A percentile compares a stretch with the other conserved stretches of the same genome.
Evolutionary conservation across 2,888 invertebrate genomes (phyloP).

Genomic region (Lasioglossum lativentre): DNA sequence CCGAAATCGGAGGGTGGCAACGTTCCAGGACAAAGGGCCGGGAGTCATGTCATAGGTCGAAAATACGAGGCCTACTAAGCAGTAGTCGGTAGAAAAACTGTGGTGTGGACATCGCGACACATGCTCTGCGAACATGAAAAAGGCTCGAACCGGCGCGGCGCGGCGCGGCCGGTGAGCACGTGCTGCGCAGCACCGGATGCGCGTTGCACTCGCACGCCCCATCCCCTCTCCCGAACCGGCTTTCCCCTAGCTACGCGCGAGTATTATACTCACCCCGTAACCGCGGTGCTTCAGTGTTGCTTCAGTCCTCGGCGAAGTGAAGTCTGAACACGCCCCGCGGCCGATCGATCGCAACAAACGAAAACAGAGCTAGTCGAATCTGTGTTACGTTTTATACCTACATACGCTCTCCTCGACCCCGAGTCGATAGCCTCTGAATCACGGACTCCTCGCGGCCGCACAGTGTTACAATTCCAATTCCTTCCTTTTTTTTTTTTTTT

Average conservation of each 20-base stretch:
- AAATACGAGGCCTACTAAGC: not conserved
- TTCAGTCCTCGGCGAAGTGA: conserved; percentile 61
- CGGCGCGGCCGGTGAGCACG: conserved; percentile 75
- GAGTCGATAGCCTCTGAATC: not conserved
- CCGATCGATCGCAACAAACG: conserved; percentile 17
- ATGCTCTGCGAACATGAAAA: not conserved
- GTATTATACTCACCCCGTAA: conserved; percentile 69
- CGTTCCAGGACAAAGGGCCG: not conserved
- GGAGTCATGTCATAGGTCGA: not conserved
- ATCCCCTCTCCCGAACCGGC: conserved; percentile 28
- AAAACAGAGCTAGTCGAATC: conserved; percentile 10
- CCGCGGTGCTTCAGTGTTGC: conserved; percentile 56
- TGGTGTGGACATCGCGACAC: not conserved
- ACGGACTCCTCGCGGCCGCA: not conserved
- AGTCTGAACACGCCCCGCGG: conserved; percentile 9
- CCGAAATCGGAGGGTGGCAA: not conserved
- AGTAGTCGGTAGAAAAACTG: not conserved
- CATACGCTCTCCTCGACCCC: not conserved
- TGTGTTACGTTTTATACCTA: not conserved
- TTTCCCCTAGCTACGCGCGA: conserved; percentile 40
- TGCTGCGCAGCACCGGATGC: conserved; percentile 77
- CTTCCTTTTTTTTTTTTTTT: no score
- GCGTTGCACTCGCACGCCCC: conserved; percentile 50
- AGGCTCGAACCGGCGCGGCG: not conserved
- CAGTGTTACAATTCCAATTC: not conserved